A percentile compares a stretch with the other conserved stretches of the same genome.
These are phyloP conservation scores for Cantharis rufa DNA, from an alignment of 2,888 invertebrate genomes.

Conservation along the genomic window DNA sequence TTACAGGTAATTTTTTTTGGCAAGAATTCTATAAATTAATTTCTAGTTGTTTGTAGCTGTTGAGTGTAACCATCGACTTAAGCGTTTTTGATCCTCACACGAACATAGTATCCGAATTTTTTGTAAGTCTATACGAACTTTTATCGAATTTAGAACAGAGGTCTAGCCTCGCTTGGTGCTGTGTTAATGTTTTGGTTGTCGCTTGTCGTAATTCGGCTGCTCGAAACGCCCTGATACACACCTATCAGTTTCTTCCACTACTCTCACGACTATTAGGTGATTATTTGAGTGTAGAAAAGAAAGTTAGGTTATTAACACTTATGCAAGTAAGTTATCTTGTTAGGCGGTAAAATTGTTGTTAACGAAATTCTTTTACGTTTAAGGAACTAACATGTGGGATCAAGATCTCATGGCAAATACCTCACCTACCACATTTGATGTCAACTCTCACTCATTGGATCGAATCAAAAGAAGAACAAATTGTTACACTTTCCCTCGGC, in stretches of 20 bases:
- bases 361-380: constrained; percentile 36
- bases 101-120: constrained; percentile 68
- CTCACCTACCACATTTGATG: constrained; percentile 70
- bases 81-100: constrained; percentile 70
- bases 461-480: constrained; percentile 58
- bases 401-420: constrained; percentile 79
- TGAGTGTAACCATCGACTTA: constrained; percentile 67
- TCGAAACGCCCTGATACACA: constrained; percentile 67
- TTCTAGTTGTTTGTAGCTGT: constrained; percentile 57
- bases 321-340: constrained; percentile 60
- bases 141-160: constrained; percentile 63
- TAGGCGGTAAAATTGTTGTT: not conserved
- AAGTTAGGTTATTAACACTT: constrained; percentile 64
- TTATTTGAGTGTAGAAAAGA: constrained; percentile 66
- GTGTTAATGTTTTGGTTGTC: constrained; percentile 66
- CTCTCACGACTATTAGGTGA: constrained; percentile 65
- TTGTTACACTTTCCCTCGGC: constrained; percentile 64
- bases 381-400: constrained; percentile 80
- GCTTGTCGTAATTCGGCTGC: constrained; percentile 67
- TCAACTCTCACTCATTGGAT: constrained; percentile 71
- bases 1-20: constrained; percentile 43
- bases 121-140: constrained; percentile 67
- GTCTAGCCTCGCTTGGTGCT: constrained; percentile 67
- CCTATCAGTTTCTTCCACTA: constrained; percentile 72
- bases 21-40: not conserved